Evolutionary conservation across 2,113 vertebrate genomes (phyloP).

Genomic region (Amphiprion ocellaris): DNA sequence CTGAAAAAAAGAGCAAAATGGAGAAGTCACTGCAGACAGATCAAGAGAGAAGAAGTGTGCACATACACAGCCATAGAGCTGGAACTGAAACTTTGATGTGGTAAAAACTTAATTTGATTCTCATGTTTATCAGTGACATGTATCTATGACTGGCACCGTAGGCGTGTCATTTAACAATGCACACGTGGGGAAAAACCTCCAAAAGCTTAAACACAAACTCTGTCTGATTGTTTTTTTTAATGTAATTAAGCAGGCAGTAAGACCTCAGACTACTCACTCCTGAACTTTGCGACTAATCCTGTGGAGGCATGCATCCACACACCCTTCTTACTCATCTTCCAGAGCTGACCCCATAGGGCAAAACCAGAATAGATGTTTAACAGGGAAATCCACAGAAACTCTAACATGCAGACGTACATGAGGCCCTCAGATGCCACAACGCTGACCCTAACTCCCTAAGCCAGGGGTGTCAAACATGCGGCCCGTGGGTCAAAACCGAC

Average conservation of each 20-base stretch:
- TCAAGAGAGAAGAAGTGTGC: background rate
- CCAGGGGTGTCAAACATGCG: no score
- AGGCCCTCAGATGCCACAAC: background rate
- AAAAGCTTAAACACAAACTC: no score
- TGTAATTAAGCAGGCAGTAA: background rate
- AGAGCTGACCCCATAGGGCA: constrained; percentile 20
- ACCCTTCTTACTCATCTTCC: constrained; percentile 12
- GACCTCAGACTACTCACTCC: background rate
- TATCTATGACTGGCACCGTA: background rate
- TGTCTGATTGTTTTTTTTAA: background rate
- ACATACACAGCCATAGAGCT: background rate
- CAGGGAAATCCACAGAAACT: background rate
- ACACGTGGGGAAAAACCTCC: background rate
- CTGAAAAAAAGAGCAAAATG: background rate
- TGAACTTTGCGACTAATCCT: background rate
- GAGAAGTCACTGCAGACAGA: background rate
- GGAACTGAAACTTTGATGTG: background rate
- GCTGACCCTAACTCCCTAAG: constrained; percentile 1
- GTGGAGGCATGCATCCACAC: background rate
- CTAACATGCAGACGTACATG: background rate
- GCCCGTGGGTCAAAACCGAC: no score
- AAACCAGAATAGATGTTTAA: constrained; percentile 12
- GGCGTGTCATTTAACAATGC: background rate
- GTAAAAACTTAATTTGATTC: background rate
- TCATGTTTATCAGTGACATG: background rate